A percentile compares a stretch with the other conserved stretches of the same genome.
Evolutionary conservation across 2,888 invertebrate species (phyloP).

Genomic region (Elmis aenea): DNA sequence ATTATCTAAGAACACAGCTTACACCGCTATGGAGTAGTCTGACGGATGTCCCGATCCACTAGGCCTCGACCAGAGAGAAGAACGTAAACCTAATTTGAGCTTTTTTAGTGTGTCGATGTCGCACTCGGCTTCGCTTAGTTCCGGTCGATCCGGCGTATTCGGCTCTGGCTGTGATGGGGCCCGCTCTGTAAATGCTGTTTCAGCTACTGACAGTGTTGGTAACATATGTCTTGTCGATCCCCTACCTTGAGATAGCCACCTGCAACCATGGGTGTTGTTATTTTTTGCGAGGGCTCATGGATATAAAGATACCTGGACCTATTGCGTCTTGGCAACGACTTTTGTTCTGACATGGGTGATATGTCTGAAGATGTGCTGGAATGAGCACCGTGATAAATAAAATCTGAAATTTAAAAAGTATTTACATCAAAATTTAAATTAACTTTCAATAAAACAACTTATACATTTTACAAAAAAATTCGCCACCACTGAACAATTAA

Average conservation of each 20-base stretch:
- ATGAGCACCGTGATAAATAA: constrained; percentile 69
- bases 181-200: constrained; percentile 51
- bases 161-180: constrained; percentile 39
- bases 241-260: constrained; percentile 49
- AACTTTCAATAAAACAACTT: too few relatives aligned
- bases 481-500: too few relatives aligned
- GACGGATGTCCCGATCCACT: constrained; percentile 57
- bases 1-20: constrained; percentile 40
- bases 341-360: constrained; percentile 73
- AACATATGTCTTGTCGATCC: constrained; percentile 54
- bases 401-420: too few relatives aligned
- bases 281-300: too few relatives aligned
- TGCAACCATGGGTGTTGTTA: constrained; percentile 31
- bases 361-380: constrained; percentile 74
- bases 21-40: constrained; percentile 72
- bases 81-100: constrained; percentile 63
- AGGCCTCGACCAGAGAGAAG: constrained; percentile 66
- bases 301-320: constrained; percentile 55
- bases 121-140: constrained; percentile 66
- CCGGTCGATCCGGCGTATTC: constrained; percentile 51
- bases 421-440: too few relatives aligned
- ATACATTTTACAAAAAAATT: too few relatives aligned
- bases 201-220: constrained; percentile 57
- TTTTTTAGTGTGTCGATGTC: constrained; percentile 72
- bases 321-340: constrained; percentile 66